Conservation (phyloP, 2,888 invertebrate species). For the Apotomis turbidana region DNA sequence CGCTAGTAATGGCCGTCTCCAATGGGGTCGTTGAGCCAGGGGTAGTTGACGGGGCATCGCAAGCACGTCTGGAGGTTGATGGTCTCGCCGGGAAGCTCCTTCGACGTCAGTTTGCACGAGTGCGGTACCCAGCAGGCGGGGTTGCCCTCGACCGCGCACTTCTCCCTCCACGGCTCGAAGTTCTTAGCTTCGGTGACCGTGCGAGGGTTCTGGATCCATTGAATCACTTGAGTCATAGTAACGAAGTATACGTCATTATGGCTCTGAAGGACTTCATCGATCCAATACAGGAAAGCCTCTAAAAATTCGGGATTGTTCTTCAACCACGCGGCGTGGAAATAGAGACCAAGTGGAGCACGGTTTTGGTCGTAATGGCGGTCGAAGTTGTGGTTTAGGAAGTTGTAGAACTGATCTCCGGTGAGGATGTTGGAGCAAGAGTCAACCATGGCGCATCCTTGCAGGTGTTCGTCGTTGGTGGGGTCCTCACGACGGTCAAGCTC, state of each 20-base stretch:
- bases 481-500: constrained; percentile 96
- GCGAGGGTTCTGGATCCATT: constrained; percentile 97
- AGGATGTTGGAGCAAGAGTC: constrained; percentile 97
- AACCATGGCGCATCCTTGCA: constrained; percentile 97
- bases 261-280: constrained; percentile 92
- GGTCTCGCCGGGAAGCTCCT: constrained; percentile 97
- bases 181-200: constrained; percentile 93
- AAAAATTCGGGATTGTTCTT: constrained; percentile 96
- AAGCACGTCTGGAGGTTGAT: constrained; percentile 96
- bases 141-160: constrained; percentile 93
- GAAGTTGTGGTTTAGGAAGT: constrained; percentile 96
- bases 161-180: constrained; percentile 97
- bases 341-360: constrained; percentile 93
- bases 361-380: constrained; percentile 96
- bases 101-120: constrained; percentile 95
- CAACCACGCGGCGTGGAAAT: constrained; percentile 97
- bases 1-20: constrained; percentile 93
- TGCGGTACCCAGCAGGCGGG: constrained; percentile 95
- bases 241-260: constrained; percentile 97
- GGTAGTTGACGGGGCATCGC: constrained; percentile 96
- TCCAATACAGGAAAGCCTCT: constrained; percentile 96
- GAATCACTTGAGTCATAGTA: constrained; percentile 98
- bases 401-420: constrained; percentile 96
- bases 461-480: constrained; percentile 93
- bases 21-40: constrained; percentile 96